Evolutionary conservation across 2,113 vertebrate genomes (phyloP).

Genomic region (Sylvietta virens): DNA sequence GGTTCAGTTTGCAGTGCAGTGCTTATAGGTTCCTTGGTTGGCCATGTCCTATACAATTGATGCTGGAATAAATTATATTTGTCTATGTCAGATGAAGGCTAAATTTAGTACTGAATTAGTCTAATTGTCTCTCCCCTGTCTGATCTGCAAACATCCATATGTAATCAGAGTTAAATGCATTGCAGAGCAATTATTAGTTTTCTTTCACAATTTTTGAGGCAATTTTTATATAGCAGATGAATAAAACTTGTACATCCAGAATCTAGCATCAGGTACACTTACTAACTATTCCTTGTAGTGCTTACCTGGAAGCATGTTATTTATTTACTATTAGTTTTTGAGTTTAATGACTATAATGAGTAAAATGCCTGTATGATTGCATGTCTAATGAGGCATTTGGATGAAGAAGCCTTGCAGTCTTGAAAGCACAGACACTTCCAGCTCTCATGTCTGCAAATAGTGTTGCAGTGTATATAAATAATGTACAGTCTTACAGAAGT

Average conservation of each 20-base stretch:
- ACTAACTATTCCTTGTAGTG: not conserved
- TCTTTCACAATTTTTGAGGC: not conserved
- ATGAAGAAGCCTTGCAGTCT: not conserved
- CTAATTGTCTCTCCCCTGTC: not conserved
- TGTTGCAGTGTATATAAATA: not conserved
- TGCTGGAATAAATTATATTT: not conserved
- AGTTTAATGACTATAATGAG: not conserved
- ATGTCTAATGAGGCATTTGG: not conserved
- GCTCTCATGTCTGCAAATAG: not conserved
- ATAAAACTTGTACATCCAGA: not conserved
- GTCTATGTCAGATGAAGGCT: not conserved
- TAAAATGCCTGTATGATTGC: not conserved
- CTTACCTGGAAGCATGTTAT: not conserved
- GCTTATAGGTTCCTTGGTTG: not conserved
- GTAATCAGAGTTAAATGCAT: not conserved
- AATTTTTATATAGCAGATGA: not conserved
- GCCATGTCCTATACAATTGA: accelerated
- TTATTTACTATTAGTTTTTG: not conserved
- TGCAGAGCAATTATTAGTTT: not conserved
- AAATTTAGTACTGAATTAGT: not conserved
- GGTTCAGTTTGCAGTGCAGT: not conserved
- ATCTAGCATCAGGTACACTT: not conserved
- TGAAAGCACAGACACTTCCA: not conserved
- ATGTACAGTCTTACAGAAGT: not conserved
- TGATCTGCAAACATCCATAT: not conserved